These are phyloP conservation scores for Rousettus leschenaultii DNA, from an alignment of 2,113 vertebrate genomes.

Conservation along the genomic window DNA sequence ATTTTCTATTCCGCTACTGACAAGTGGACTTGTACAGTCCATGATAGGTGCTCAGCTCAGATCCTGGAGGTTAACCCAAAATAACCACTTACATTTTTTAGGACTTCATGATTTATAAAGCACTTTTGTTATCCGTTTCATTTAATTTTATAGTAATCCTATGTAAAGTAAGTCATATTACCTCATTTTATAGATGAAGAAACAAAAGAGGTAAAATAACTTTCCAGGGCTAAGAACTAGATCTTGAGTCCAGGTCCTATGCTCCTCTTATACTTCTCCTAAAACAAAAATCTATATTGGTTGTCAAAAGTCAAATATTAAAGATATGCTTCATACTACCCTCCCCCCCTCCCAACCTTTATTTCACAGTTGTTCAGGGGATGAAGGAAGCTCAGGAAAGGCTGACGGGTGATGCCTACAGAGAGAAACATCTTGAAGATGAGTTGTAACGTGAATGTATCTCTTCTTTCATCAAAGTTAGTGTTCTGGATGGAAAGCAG, in stretches of 20 bases:
- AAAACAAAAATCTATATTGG: not conserved
- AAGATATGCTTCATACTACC: not conserved
- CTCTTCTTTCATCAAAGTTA: conserved; percentile 8
- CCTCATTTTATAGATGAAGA: conserved; percentile 1
- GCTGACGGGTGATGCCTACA: conserved; percentile 93
- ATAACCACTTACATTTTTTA: not conserved
- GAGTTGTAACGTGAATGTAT: conserved; percentile 87
- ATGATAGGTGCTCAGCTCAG: not conserved
- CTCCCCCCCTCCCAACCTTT: not conserved
- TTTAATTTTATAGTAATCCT: not conserved
- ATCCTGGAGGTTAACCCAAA: not conserved
- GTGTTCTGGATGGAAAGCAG: conserved; percentile 34
- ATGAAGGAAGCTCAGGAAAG: conserved; percentile 98
- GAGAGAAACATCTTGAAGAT: conserved; percentile 87
- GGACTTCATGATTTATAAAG: not conserved
- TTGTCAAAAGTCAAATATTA: not conserved
- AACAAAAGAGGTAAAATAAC: not conserved
- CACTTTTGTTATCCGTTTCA: not conserved
- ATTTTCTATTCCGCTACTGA: not conserved
- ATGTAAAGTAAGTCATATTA: not conserved
- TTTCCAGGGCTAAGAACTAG: not conserved
- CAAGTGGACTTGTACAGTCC: not conserved
- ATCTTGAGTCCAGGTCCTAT: not conserved
- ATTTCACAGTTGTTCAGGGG: conserved; percentile 88
- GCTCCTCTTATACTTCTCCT: not conserved